Evolutionary conservation across 2,888 invertebrate genomes (phyloP), one percentile per base, ranked within the genome.

Genomic region (Drosophila mimica): DNA sequence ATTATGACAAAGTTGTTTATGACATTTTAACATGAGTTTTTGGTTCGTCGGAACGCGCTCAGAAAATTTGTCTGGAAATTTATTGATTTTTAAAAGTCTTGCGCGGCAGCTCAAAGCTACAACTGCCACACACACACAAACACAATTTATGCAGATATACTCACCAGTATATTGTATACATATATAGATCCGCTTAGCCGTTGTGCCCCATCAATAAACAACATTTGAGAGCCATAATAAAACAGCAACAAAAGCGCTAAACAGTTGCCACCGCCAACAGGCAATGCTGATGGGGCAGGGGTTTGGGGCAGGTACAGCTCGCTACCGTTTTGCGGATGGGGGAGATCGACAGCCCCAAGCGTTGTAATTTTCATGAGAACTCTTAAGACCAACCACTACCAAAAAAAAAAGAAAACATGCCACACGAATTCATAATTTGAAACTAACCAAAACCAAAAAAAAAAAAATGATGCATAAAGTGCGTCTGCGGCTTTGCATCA

Each of bases 1-100:
- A 89, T 90, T 89, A 89, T 90, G 90, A 90, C 89, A 89, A 89
- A 85, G 91, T 90, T 88, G 90, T 84, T 84, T 89, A 88, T 76
- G 87, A 81, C 86, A 80, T 79, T 88, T 88, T 81, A 88, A 89
- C 89, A 74, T 70, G 80, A 64, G 76, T 67, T 54, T 68, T 65
- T 52, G 75, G 72, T 57, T 57, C 31, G 57, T 20, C 31, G 57
- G 51, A 51, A 57, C 40, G 49, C 49, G 11, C 73, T 76, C 68
- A 52, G 49, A 68, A 87, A 88, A 77, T 79, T 82, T 82, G 81
- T 65, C 67, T 76, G 74, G 57, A 66, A 88, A 88, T 90, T 90
- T 88, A 88, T 88, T 90, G 90, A 82, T 89, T 88, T 90, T 88
- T 86, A 88, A 90, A 79, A 88, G 88, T 88, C 76, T 62, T 52